Evolutionary conservation across 2,113 vertebrate species (phyloP).

Genomic region (Melanotaenia duboulayi): DNA sequence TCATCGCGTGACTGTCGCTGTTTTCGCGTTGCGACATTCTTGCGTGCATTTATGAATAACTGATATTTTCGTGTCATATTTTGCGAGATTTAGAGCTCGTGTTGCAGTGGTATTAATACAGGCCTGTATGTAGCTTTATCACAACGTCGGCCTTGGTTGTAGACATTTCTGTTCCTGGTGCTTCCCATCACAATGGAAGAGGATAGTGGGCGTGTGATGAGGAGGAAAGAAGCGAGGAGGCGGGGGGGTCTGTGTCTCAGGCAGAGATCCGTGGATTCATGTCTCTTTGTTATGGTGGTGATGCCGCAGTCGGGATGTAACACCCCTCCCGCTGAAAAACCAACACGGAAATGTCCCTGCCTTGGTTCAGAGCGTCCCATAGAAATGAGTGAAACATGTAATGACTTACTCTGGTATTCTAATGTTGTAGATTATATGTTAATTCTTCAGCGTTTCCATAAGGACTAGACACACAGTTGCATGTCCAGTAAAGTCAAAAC

Average conservation of each 20-base stretch:
- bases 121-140: conserved; percentile 25
- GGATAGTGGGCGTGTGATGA: conserved; percentile 66
- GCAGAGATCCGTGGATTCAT: conserved; percentile 60
- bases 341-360: neutral
- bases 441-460: neutral
- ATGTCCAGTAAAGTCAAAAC: conserved; percentile 13
- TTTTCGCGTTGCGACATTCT: conserved; percentile 40
- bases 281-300: conserved; percentile 79
- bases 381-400: neutral
- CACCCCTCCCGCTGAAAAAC: conserved; percentile 36
- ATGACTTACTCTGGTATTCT: neutral
- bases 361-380: neutral
- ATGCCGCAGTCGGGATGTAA: conserved; percentile 75
- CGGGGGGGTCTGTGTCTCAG: conserved; percentile 25
- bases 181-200: conserved; percentile 31
- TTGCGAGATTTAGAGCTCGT: conserved; percentile 5
- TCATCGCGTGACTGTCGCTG: conserved; percentile 14
- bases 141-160: neutral
- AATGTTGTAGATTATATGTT: no score
- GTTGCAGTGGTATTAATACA: conserved; percentile 6
- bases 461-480: conserved; percentile 11
- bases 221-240: neutral
- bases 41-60: neutral
- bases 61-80: conserved; percentile 35
- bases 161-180: conserved; percentile 7